Evolutionary conservation across 2,113 vertebrate genomes (phyloP).

Genomic region (Camelus bactrianus): DNA sequence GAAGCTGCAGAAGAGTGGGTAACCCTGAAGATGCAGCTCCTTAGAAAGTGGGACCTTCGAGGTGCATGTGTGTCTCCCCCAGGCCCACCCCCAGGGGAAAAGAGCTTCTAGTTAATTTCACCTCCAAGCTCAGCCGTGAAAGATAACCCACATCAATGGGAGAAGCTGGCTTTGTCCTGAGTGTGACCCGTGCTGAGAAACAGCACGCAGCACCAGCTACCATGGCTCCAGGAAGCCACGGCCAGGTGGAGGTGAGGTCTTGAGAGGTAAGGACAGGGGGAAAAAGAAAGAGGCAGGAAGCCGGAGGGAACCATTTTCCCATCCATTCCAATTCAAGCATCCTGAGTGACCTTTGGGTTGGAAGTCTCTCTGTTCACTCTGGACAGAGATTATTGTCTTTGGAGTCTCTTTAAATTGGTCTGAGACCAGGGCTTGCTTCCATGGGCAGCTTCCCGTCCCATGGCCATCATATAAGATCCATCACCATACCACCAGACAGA

Average conservation of each 20-base stretch:
- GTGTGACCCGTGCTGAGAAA: neutral
- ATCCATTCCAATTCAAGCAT: neutral
- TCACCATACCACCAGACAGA: neutral
- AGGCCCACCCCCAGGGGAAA: neutral
- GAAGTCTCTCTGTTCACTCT: constrained; percentile 36
- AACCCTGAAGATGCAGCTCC: neutral
- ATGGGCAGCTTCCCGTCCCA: neutral
- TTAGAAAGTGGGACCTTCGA: neutral
- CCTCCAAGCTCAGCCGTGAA: neutral
- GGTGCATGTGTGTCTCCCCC: neutral
- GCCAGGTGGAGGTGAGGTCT: fast-evolving
- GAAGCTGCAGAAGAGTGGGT: no score
- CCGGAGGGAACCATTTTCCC: neutral
- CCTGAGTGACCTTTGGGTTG: constrained; percentile 58
- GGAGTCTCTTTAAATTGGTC: constrained; percentile 27
- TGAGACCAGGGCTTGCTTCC: neutral
- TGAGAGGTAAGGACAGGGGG: neutral
- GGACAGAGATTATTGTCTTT: constrained; percentile 66
- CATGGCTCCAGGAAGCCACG: no score
- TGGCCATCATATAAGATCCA: constrained; percentile 42
- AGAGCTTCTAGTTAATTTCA: neutral
- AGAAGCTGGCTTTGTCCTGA: neutral
- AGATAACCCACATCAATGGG: fast-evolving
- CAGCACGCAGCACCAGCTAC: neutral
- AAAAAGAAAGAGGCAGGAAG: neutral